These are phyloP conservation scores for Ypsolopha sequella DNA, from an alignment of 2,888 invertebrate species.

Conservation along the genomic window DNA sequence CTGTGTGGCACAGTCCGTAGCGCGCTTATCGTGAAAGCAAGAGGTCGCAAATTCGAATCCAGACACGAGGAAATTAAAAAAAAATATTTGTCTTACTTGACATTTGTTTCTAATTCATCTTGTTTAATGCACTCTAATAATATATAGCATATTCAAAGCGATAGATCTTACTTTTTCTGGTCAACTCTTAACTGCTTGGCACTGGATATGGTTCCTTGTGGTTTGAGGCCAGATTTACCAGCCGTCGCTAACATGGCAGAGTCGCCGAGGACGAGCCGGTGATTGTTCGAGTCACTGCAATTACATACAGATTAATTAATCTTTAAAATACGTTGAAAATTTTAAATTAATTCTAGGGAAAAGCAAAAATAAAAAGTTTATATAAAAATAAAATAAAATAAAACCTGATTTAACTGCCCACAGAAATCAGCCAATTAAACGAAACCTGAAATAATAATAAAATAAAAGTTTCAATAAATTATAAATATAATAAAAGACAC, in stretches of 20 bases:
- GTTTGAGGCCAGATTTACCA: constrained; percentile 79
- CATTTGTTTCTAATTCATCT: too few relatives aligned
- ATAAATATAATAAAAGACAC: constrained; percentile 4
- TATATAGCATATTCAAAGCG: too few relatives aligned
- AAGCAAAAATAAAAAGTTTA: constrained; percentile 13
- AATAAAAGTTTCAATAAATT: constrained; percentile 9
- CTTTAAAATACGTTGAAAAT: too few relatives aligned
- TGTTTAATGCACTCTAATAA: too few relatives aligned
- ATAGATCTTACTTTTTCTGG: constrained; percentile 86
- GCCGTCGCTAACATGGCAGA: constrained; percentile 93
- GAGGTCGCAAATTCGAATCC: too few relatives aligned
- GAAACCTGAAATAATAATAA: constrained; percentile 19
- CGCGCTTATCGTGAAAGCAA: too few relatives aligned
- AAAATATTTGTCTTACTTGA: too few relatives aligned
- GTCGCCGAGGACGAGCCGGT: constrained; percentile 91
- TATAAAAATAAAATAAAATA: constrained; percentile 6
- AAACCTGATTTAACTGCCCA: constrained; percentile 13
- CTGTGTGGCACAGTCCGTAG: too few relatives aligned
- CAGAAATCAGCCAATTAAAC: constrained; percentile 9
- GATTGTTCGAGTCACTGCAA: constrained; percentile 92
- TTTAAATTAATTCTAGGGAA: constrained; percentile 5
- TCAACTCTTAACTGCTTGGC: constrained; percentile 90
- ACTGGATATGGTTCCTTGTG: constrained; percentile 90
- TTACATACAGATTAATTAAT: background rate
- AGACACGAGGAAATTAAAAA: too few relatives aligned